Evolutionary conservation across 2,113 vertebrate genomes (phyloP), one percentile per base, ranked within the genome.

Genomic region (Lagopus muta): DNA sequence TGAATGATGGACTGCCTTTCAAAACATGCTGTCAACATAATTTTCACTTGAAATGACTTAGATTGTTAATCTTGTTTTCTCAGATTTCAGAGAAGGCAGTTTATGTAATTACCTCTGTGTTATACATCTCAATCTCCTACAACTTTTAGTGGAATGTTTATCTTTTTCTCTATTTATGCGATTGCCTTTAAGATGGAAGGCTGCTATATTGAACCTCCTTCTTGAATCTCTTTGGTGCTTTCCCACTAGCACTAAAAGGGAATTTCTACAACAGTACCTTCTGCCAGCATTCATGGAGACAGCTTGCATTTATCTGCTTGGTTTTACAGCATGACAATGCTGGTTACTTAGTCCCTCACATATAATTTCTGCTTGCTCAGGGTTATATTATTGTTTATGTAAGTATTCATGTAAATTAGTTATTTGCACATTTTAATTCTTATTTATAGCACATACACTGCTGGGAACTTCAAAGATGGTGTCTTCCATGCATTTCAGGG

Each of bases 241-340:
- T 92, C 48, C 75, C 16, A 6, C 15, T 34, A 81, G n/a, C 0
- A 0, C 54, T 48, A 34, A 16, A 52, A 52, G 34, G 30, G 24
- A 8, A 17, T 75, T 78, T 78, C 21, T 58, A 1, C n/a, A 50
- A 52, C 28, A 60, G n/a, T 10, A 13, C 20, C 45, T 11, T 54
- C 25, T 45, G 30, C 54, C 19, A 21, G 1, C 0, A 2, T 36
- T 64, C 1, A 1, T 72, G 54, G 60, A n/a, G 47, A 5, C 40
- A 7, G 38, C 71, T 77, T 60, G 20, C 43, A 40, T 4, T 18
- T 58, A 13, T 32, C 20, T 85, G 21, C 16, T 24, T 62, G 36
- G 6, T 67, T 89, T 54, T 69, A n/a, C 8, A 11, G 32, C 32
- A 19, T 43, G 36, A 6, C 57, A 27, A 6, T 30, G 8, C 3